Evolutionary conservation across 2,113 vertebrate genomes (phyloP), one percentile per base, ranked within the genome.

Genomic region (Cricetomys ansorgei): DNA sequence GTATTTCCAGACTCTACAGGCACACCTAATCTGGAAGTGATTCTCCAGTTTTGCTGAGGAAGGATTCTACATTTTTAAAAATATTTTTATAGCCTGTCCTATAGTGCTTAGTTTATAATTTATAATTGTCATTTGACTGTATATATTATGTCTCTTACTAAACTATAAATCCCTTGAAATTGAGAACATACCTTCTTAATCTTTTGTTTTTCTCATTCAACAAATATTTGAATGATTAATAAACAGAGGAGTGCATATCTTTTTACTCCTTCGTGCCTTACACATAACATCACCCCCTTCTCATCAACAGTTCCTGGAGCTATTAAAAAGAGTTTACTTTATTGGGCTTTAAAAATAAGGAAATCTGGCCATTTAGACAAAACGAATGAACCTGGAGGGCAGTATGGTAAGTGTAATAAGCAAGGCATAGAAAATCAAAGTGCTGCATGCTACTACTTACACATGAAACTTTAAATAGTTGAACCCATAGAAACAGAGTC

Each of bases 191-290:
- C 34, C 31, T 94, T 89, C 87, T 45, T 93, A 83, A 92, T 69
- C 43, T 94, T 93, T 95, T 50, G 72, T 80, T 88, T 88, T 95
- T 59, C 76, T 91, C 62, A 86, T 92, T 97, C 59, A 88, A 92
- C 59, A 96, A 96, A 86, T 95, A 96, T 92, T 90, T 94, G 48
- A 87, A 85, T 87, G 76, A 93, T 48, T 86, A 92, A 87, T 84
- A 92, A 96, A 92, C 80, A 92, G 94, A 92, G 23, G 40, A 80
- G 73, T 79, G n/a, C 77, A 89, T 86, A 31, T 89, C 69, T 83
- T 27, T 55, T 57, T 94, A 89, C 37, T 95, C 34, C 29, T 73
- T 75, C 96, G n/a, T 70, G 70, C 55, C 55, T 94, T 89, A 64
- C 48, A 87, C 89, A 75, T 89, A 93, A 92, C n/a, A 92, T 91